A percentile compares a stretch with the other conserved stretches of the same genome.
Evolutionary conservation across 2,797 vertebrate species (phyloP).

Genomic region (Amazonetta brasiliensis): DNA sequence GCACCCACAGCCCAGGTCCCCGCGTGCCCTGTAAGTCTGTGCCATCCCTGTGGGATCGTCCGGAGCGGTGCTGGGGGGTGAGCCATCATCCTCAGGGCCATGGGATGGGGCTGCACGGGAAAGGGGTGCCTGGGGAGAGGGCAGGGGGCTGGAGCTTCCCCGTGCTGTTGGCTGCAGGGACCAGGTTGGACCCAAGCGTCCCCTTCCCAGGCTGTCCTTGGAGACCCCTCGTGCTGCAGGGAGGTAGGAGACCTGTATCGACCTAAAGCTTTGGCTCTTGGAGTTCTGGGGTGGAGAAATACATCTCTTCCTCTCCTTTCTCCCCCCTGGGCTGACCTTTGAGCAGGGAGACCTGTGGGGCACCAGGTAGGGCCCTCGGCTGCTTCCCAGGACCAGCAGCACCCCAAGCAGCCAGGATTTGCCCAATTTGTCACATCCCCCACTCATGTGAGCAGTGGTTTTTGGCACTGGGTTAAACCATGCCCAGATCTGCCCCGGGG

Average conservation of each 20-base stretch:
- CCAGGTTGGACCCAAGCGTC: rapidly evolving
- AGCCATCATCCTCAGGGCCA: rapidly evolving
- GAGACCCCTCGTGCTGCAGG: not conserved
- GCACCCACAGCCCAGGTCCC: not conserved
- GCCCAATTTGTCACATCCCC: not conserved
- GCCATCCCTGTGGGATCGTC: not conserved
- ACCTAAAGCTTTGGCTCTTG: not conserved
- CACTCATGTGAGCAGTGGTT: rapidly evolving
- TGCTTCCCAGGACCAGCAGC: not conserved
- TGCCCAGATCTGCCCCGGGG: not conserved
- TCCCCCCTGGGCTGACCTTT: not conserved
- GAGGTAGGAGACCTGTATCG: not conserved
- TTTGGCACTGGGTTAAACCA: not conserved
- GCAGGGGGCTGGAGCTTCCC: not conserved
- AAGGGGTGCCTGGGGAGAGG: not conserved
- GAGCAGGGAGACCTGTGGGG: not conserved
- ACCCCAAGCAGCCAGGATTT: rapidly evolving
- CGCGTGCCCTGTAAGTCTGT: not conserved
- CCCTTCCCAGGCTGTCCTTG: not conserved
- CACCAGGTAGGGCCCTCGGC: rapidly evolving
- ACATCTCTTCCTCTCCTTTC: not conserved
- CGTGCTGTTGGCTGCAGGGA: not conserved
- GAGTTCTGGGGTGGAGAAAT: rapidly evolving
- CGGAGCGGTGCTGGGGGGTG: rapidly evolving
- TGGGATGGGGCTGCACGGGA: not conserved